These are phyloP conservation scores for Crotophaga sulcirostris DNA, from an alignment of 2,113 vertebrate species.

Conservation along the genomic window DNA sequence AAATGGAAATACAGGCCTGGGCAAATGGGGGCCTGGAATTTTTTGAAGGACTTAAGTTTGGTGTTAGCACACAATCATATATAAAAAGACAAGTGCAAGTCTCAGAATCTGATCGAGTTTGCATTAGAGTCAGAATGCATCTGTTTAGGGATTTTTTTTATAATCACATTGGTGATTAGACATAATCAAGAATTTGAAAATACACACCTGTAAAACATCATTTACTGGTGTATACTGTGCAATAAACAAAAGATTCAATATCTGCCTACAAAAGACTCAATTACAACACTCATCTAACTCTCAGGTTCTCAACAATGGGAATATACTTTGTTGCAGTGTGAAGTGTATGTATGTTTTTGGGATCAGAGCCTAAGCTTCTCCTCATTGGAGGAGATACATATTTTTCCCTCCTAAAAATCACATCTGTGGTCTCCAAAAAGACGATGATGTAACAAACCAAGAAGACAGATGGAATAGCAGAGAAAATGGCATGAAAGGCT, in stretches of 20 bases:
- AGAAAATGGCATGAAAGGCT: neutral
- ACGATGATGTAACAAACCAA: neutral
- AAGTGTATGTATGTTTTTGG: neutral
- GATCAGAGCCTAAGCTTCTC: neutral
- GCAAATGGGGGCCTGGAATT: neutral
- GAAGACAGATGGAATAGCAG: neutral
- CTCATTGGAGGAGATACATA: neutral
- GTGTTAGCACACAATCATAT: neutral
- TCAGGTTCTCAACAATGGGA: neutral
- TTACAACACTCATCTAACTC: neutral
- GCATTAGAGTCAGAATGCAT: neutral
- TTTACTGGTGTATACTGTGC: neutral
- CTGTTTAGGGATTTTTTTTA: neutral
- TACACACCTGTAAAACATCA: neutral
- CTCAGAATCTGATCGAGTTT: neutral
- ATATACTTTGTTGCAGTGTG: neutral
- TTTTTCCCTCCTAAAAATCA: neutral
- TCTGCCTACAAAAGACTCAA: neutral
- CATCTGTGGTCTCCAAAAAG: neutral
- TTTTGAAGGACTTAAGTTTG: neutral
- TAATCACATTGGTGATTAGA: neutral
- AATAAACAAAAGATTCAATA: neutral
- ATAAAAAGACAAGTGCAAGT: neutral
- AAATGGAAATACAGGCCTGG: neutral
- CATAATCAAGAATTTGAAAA: neutral